phyloP scores from a whole-genome alignment of 35 echinoderm and acorn worm genomes.

The Nesometra sesokonis region DNA sequence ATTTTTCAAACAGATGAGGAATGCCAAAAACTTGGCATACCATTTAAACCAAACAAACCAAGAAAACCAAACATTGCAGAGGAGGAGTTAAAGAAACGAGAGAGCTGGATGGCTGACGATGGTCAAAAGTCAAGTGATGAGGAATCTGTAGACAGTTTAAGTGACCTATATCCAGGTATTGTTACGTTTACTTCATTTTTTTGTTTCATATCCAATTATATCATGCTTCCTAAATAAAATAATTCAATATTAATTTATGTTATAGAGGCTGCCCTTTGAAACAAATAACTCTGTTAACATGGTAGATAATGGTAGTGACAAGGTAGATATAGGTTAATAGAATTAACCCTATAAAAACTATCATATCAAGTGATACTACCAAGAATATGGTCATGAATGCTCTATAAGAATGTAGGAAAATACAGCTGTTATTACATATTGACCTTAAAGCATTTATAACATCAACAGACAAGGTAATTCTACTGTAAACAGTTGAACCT shows the following conservation, averaged over 20 bases:
- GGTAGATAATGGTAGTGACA: too few species aligned
- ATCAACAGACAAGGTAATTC: too few species aligned
- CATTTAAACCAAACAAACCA: background rate
- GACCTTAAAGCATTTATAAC: too few species aligned
- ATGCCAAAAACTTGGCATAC: background rate
- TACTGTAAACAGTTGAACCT: too few species aligned
- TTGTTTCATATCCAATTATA: background rate
- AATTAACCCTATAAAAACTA: too few species aligned
- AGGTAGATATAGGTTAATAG: too few species aligned
- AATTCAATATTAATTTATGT: background rate
- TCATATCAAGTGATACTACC: too few species aligned
- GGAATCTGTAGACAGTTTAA: background rate
- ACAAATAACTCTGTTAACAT: too few species aligned
- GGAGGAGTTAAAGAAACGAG: background rate
- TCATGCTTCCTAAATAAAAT: background rate
- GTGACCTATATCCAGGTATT: background rate
- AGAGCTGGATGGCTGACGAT: background rate
- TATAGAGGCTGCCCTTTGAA: too few species aligned
- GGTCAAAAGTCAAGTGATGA: background rate
- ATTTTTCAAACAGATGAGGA: background rate
- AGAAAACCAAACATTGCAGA: background rate
- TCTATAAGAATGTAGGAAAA: too few species aligned
- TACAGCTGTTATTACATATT: too few species aligned
- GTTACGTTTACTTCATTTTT: background rate
- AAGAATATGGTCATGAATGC: too few species aligned